These are phyloP conservation scores for Hetaerina titia DNA, from an alignment of 2,888 invertebrate genomes.

Conservation along the genomic window DNA sequence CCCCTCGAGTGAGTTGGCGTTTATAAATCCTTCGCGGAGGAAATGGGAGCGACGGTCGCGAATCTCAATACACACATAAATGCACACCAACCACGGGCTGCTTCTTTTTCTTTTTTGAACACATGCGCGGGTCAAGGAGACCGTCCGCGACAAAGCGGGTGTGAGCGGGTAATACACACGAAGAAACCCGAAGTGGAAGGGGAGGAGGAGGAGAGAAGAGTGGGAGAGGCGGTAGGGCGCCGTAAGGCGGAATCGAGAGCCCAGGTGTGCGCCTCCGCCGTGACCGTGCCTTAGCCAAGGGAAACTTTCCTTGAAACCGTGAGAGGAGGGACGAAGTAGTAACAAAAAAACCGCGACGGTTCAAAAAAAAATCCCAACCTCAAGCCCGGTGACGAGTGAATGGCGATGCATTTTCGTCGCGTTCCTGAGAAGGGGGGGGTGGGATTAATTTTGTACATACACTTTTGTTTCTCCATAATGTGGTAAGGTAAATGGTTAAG, in stretches of 20 bases:
- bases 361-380: too few relatives aligned
- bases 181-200: background rate
- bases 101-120: background rate
- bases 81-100: background rate
- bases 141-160: background rate
- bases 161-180: background rate
- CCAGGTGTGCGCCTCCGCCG: slow-evolving; percentile 34
- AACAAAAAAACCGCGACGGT: background rate
- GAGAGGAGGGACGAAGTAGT: background rate
- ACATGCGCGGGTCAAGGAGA: slow-evolving; percentile 30
- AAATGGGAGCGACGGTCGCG: background rate
- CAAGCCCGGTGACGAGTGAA: too few relatives aligned
- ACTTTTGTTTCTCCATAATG: background rate
- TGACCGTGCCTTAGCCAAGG: slow-evolving; percentile 3
- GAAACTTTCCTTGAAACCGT: background rate
- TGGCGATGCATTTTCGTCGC: too few relatives aligned
- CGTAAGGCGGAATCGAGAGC: background rate
- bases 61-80: background rate
- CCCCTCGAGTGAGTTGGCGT: too few relatives aligned
- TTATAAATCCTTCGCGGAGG: background rate
- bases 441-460: background rate
- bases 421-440: too few relatives aligned
- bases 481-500: background rate
- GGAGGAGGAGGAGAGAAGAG: background rate
- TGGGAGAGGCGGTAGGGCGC: background rate